Evolutionary conservation across 2,888 invertebrate species (phyloP), one percentile per base, ranked within the genome.

Genomic region (Agrotis clavis): DNA sequence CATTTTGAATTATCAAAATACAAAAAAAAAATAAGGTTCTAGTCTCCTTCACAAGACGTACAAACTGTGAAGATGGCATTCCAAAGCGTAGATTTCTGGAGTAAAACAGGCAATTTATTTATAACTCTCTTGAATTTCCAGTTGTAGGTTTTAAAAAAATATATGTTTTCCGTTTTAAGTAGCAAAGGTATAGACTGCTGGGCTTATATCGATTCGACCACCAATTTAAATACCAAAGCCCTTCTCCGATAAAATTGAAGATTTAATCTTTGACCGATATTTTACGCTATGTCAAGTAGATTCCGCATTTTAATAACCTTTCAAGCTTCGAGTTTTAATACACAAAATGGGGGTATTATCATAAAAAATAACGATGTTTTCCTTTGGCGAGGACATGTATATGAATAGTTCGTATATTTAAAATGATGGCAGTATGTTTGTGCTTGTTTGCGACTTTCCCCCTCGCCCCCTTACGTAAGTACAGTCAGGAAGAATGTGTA

Each of bases 331-430:
- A 51, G 41, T 62, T 61, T 47, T 21, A 76, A 73, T 53, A 67
- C 51, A 41, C 25, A 13, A 35, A 62, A 50, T 30, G 14, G 9
- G 16, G 11, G 16, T 30, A 72, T 66, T 72, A 66, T 53, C 61
- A 78, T 62, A 53, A 79, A 56, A 68, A 54, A 69, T 62, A 62
- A 79, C 64, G 45, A 62, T 62, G 64, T 79, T 74, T 79, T 53
- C 53, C 48, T 45, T 65, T 57, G 18, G n/a, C 51, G 13, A 7
- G 5, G 16, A 67, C 35, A 59, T 57, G 50, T 59, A 41, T 50
- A 68, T 30, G 56, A 68, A 79, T 79, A 74, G 64, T 74, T 56
- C 45, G 25, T 68, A 19, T 67, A 41, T 78, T 73, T 64, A 56
- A 60, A 73, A 51, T 79, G 68, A 74, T 77, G 50, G 64, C 35